Evolutionary conservation across 2,888 invertebrate genomes (phyloP).

Genomic region (Prosapia bicincta): DNA sequence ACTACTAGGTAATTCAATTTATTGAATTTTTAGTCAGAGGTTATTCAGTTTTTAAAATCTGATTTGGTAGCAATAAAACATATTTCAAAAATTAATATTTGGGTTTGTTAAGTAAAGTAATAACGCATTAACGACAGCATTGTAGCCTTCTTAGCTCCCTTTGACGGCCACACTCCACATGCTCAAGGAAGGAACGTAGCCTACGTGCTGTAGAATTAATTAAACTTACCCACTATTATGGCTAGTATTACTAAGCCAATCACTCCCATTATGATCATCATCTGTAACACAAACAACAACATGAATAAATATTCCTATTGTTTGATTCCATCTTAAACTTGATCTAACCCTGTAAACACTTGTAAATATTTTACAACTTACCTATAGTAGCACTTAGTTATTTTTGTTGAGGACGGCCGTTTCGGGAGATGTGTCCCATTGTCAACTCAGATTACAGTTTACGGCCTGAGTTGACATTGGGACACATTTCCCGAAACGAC

Average conservation of each 20-base stretch:
- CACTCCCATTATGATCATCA: slow-evolving; percentile 90
- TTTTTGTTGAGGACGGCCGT: no score
- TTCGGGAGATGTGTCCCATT: no score
- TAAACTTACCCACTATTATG: slow-evolving; percentile 80
- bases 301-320: no score
- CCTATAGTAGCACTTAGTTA: no score
- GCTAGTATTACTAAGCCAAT: slow-evolving; percentile 78
- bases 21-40: not conserved
- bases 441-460: no score
- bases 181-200: not conserved
- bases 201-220: slow-evolving; percentile 31
- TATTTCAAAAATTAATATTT: not conserved
- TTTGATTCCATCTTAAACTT: no score
- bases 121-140: not conserved
- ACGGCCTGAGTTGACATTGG: no score
- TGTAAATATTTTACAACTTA: no score
- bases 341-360: no score
- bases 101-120: not conserved
- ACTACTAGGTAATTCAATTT: no score
- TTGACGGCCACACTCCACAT: not conserved
- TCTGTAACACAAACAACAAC: slow-evolving; percentile 52
- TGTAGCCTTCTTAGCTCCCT: not conserved
- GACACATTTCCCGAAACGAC: no score
- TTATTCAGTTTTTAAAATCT: not conserved
- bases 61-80: slow-evolving; percentile 1